A percentile compares a stretch with the other conserved stretches of the same genome.
These are phyloP conservation scores for Meteorus sp. DNA, from an alignment of 1,140 invertebrate genomes.

Conservation along the genomic window DNA sequence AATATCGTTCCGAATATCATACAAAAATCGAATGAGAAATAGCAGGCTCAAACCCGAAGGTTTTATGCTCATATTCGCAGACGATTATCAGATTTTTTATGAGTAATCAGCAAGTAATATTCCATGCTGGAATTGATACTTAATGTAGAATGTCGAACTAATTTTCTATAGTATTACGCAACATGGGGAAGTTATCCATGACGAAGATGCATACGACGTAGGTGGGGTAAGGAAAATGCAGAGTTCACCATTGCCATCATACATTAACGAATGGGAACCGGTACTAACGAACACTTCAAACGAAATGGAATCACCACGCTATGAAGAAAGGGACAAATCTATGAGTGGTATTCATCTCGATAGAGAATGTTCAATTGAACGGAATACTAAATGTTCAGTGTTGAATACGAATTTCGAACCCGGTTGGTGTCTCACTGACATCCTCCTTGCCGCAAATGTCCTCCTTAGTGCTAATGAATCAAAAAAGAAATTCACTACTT, in stretches of 20 bases:
- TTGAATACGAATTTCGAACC: constrained; percentile 39
- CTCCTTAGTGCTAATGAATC: constrained; percentile 30
- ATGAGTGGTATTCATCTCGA: too few relatives aligned
- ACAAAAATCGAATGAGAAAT: too few relatives aligned
- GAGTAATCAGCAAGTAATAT: too few relatives aligned
- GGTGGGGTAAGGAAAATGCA: too few relatives aligned
- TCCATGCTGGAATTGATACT: too few relatives aligned
- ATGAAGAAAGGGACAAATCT: too few relatives aligned
- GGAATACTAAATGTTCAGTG: constrained; percentile 30
- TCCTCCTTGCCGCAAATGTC: constrained; percentile 41
- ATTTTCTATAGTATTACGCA: constrained; percentile 12
- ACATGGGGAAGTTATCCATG: not conserved
- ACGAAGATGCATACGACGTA: too few relatives aligned
- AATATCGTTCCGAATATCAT: too few relatives aligned
- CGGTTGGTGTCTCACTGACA: constrained; percentile 45
- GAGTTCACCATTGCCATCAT: constrained; percentile 28
- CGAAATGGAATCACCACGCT: not conserved
- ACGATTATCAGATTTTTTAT: too few relatives aligned
- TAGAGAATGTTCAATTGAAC: not conserved
- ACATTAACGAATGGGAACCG: constrained; percentile 15
- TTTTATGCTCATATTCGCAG: too few relatives aligned
- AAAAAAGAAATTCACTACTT: constrained; percentile 20
- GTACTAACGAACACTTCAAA: constrained; percentile 1
- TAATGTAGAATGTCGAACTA: constrained; percentile 2
- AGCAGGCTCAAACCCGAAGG: too few relatives aligned